phyloP scores from a whole-genome alignment of 1,140 invertebrate genomes.

The Micrasema longulum region DNA sequence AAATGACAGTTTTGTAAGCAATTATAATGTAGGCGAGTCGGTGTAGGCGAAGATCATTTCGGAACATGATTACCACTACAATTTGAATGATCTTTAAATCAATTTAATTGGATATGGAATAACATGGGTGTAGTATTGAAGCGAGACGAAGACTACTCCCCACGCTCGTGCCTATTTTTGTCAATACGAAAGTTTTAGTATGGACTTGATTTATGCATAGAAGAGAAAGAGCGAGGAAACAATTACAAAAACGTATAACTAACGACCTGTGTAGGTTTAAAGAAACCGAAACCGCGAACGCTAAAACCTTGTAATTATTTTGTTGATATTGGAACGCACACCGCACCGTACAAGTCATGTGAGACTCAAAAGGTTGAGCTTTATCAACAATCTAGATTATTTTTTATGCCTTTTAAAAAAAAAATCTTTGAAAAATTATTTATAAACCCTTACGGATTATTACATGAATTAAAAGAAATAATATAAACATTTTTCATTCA shows the following conservation, averaged over 20 bases:
- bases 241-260: slow-evolving; percentile 19
- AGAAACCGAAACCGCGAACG: neutral
- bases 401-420: too few species aligned
- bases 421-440: too few species aligned
- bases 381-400: too few species aligned
- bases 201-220: slow-evolving; percentile 26
- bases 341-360: too few species aligned
- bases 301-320: too few species aligned
- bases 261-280: slow-evolving; percentile 10
- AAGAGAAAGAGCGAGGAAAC: slow-evolving; percentile 29
- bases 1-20: slow-evolving; percentile 22
- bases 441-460: too few species aligned
- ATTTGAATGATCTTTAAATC: slow-evolving; percentile 34
- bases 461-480: too few species aligned
- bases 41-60: slow-evolving; percentile 24
- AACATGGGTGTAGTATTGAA: slow-evolving; percentile 22
- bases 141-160: slow-evolving; percentile 5
- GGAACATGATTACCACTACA: slow-evolving; percentile 29
- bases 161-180: slow-evolving; percentile 35
- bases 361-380: too few species aligned
- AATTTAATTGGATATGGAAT: slow-evolving; percentile 31
- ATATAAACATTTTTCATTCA: too few species aligned
- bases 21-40: slow-evolving; percentile 11
- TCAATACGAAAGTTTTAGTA: slow-evolving; percentile 14
- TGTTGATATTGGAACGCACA: too few species aligned